These are phyloP conservation scores for Corythornis madagascariensis DNA, from an alignment of 2,113 vertebrate genomes.

Conservation along the genomic window DNA sequence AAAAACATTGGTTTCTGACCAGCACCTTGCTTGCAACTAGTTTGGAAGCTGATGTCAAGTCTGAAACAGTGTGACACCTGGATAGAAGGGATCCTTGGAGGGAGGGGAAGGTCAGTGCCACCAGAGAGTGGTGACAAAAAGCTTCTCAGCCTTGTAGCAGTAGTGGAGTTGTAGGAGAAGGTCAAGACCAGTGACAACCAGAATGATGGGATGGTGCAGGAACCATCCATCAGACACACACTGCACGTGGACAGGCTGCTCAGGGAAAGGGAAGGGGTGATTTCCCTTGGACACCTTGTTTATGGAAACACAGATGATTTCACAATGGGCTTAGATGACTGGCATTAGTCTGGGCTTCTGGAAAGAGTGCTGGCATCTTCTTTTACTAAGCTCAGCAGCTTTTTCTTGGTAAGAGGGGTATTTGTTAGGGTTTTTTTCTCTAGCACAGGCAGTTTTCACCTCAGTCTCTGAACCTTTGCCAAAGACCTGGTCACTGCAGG, in stretches of 20 bases:
- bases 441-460: not conserved
- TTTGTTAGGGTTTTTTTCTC: not conserved
- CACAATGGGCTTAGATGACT: not conserved
- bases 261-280: not conserved
- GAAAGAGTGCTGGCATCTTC: not conserved
- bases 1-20: conserved; percentile 3
- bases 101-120: not conserved
- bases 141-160: not conserved
- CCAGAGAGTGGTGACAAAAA: not conserved
- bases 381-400: not conserved
- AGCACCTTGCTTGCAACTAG: not conserved
- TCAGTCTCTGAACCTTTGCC: not conserved
- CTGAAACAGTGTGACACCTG: not conserved
- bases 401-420: not conserved
- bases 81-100: not conserved
- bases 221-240: not conserved
- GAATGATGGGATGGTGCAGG: not conserved
- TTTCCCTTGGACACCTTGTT: not conserved
- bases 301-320: not conserved
- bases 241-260: not conserved
- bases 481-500: not conserved
- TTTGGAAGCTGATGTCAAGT: not conserved
- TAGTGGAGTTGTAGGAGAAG: not conserved
- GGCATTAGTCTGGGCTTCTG: not conserved
- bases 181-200: not conserved